A percentile compares a stretch with the other conserved stretches of the same genome.
Conservation (phyloP, 2,888 invertebrate species). For the Heteromyza rotundicornis region DNA sequence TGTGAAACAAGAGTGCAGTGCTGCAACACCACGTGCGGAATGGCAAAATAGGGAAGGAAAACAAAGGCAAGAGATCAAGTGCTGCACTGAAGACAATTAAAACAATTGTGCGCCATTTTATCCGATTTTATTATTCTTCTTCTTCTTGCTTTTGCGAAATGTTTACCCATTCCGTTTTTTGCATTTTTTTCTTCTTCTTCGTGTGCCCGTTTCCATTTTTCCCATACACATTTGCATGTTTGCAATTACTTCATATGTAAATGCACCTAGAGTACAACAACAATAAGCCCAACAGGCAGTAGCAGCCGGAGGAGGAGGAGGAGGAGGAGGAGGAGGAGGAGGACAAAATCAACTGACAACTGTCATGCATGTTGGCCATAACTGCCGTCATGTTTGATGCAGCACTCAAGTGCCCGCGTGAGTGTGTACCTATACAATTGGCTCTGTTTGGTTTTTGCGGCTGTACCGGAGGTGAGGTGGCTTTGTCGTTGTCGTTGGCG, state of each 20-base stretch:
- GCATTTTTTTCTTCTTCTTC: not conserved
- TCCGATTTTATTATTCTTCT: not conserved
- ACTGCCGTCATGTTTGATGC: not conserved
- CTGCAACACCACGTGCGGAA: not conserved
- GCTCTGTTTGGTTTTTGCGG: not conserved
- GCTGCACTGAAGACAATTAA: conserved; percentile 2
- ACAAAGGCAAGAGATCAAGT: not conserved
- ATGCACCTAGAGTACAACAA: not conserved
- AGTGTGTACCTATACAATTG: too few species aligned
- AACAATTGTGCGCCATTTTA: not conserved
- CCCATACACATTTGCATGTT: not conserved
- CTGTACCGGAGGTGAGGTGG: not conserved
- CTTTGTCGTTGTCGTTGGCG: not conserved
- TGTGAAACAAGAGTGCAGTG: not conserved
- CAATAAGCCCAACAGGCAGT: not conserved
- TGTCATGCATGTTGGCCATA: not conserved
- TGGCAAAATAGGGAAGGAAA: not conserved
- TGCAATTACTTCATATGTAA: not conserved
- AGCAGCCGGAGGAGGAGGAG: too few species aligned
- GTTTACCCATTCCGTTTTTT: not conserved
- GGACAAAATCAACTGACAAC: conserved; percentile 1
- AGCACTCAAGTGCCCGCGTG: not conserved
- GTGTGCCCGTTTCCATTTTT: not conserved
- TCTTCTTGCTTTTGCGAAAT: not conserved
- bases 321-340: not conserved